Evolutionary conservation across 2,888 invertebrate genomes (phyloP).

Genomic region (Ectemnius cavifrons): DNA sequence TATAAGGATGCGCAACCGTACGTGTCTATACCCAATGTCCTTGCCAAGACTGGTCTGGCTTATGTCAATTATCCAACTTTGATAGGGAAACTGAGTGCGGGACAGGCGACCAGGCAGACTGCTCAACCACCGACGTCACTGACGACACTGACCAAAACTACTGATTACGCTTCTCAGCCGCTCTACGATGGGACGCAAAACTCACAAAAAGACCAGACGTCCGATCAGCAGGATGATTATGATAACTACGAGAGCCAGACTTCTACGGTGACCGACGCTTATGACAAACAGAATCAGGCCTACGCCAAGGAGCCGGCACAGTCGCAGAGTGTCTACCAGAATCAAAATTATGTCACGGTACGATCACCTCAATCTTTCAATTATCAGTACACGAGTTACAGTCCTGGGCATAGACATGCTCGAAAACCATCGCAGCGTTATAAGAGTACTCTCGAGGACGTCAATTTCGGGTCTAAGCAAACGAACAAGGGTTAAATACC

Average conservation of each 20-base stretch:
- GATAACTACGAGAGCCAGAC: constrained; percentile 61
- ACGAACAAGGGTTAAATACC: constrained; percentile 56
- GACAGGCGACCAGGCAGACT: constrained; percentile 33
- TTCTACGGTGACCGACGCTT: constrained; percentile 44
- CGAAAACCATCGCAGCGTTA: constrained; percentile 50
- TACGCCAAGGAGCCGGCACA: constrained; percentile 56
- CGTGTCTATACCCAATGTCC: constrained; percentile 38
- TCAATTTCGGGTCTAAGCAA: constrained; percentile 64
- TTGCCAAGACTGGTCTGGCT: constrained; percentile 68
- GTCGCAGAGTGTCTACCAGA: constrained; percentile 54
- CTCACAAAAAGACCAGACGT: constrained; percentile 40
- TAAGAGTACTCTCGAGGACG: constrained; percentile 62
- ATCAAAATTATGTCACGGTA: constrained; percentile 60
- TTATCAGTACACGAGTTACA: constrained; percentile 68
- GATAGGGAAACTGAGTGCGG: constrained; percentile 53
- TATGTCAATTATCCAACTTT: constrained; percentile 66
- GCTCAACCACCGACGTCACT: constrained; percentile 37
- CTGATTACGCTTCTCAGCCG: constrained; percentile 62
- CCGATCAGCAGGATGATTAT: constrained; percentile 61
- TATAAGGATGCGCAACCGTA: constrained; percentile 48
- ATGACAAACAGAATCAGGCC: constrained; percentile 56
- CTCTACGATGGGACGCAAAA: constrained; percentile 64
- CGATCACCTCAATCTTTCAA: constrained; percentile 62
- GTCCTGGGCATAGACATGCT: constrained; percentile 55
- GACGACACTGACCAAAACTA: constrained; percentile 43